phyloP scores from a whole-genome alignment of 2,888 invertebrate species.

The Clivina fossor region DNA sequence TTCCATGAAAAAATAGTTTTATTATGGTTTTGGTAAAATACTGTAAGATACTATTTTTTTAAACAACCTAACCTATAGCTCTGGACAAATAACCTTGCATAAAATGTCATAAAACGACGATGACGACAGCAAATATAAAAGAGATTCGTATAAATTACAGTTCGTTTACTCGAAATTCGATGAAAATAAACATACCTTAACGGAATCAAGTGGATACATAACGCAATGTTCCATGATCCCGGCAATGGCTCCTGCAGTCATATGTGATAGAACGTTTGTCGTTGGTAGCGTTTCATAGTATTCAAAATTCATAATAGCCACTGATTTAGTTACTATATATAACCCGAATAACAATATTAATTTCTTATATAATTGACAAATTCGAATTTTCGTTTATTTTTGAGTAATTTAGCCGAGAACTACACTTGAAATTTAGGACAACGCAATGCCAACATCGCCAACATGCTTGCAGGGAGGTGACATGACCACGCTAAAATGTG shows the following conservation, averaged over 20 bases:
- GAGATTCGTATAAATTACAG: background rate
- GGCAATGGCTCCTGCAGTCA: conserved; percentile 96
- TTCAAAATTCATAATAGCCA: conserved; percentile 79
- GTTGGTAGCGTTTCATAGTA: conserved; percentile 95
- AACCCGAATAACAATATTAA: conserved; percentile 13
- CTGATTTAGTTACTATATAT: conserved; percentile 36
- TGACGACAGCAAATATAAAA: conserved; percentile 6
- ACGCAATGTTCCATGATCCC: conserved; percentile 98
- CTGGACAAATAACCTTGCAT: conserved; percentile 23
- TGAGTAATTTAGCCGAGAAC: conserved; percentile 11
- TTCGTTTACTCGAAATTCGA: background rate
- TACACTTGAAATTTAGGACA: conserved; percentile 33
- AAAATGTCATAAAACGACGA: conserved; percentile 19
- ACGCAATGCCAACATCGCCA: conserved; percentile 27
- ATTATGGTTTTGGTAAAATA: no score
- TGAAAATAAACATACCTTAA: conserved; percentile 74
- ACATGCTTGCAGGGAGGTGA: no score
- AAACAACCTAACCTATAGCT: conserved; percentile 26
- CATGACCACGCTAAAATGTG: no score
- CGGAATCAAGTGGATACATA: conserved; percentile 99
- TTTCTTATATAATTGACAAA: conserved; percentile 24
- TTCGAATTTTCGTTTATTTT: conserved; percentile 18
- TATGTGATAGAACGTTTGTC: conserved; percentile 79
- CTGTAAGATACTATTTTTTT: no score
- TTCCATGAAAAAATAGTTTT: no score